A percentile compares a stretch with the other conserved stretches of the same genome.
Evolutionary conservation across 2,113 vertebrate species (phyloP).

Genomic region (Vanacampus margaritifer): DNA sequence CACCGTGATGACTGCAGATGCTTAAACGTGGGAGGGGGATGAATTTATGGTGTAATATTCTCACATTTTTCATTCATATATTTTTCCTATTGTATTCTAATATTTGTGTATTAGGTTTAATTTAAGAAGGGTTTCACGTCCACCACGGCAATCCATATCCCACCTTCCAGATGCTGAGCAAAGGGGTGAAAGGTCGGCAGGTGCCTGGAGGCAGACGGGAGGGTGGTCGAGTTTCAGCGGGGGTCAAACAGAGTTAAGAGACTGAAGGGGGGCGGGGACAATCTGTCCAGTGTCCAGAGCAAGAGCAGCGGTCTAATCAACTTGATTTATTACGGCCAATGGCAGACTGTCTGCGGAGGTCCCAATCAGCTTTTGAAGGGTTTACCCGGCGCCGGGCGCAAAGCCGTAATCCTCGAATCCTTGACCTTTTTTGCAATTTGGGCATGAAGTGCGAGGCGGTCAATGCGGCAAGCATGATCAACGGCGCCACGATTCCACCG

Average conservation of each 20-base stretch:
- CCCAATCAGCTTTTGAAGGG: conserved; percentile 57
- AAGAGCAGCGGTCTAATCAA: conserved; percentile 43
- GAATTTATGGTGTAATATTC: too few species aligned
- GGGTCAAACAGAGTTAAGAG: conserved; percentile 50
- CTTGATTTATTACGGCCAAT: conserved; percentile 36
- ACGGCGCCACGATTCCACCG: not conserved
- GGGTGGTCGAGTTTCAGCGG: conserved; percentile 6
- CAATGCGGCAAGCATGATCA: not conserved
- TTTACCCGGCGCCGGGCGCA: conserved; percentile 37
- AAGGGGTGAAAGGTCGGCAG: conserved; percentile 71
- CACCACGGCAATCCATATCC: not conserved
- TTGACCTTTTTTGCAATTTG: conserved; percentile 50
- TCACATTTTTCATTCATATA: not conserved
- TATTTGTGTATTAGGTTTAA: too few species aligned
- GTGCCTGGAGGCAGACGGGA: conserved; percentile 50
- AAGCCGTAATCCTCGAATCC: conserved; percentile 54
- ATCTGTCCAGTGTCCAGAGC: conserved; percentile 34
- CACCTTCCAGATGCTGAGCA: conserved; percentile 56
- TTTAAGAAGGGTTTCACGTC: not conserved
- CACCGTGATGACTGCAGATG: conserved; percentile 30
- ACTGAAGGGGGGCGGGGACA: conserved; percentile 34
- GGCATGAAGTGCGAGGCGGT: conserved; percentile 18
- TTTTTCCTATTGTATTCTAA: not conserved
- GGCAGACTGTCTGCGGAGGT: conserved; percentile 32
- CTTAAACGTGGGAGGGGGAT: conserved; percentile 10